Base-by-base conservation (phyloP, 2,113 vertebrate species). In the Phocoena phocoena region DNA sequence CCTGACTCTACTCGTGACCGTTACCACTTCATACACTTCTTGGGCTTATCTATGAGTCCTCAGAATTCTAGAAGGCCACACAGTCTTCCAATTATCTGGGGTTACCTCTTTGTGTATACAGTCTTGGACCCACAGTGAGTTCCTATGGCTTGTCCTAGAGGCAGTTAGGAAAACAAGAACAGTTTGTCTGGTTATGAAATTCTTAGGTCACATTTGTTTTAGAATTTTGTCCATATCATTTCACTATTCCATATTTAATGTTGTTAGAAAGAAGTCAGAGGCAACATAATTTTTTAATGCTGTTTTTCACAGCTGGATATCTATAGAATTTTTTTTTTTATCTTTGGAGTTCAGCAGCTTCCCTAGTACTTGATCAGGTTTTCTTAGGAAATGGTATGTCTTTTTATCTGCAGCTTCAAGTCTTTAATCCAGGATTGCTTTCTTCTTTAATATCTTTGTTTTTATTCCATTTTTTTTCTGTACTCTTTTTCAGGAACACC, bases 341-440 rank as follows among this genome's bases (percentile, higher is more conserved):
- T 50, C 9, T 76, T 96, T 93, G 26, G 18, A 68, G 18, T 50
- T 85, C 21, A 58, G 14, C 23, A 53, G 26, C 14, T 73, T 79
- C 36, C 76, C 53, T 15, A 44, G 12, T 95, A 76, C 6, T 62
- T 28, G 17, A 31, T 65, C 38, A 53, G 8, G 2, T 44, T 91
- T 77, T 77, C 83, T 89, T 38, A 74, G n/a, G 38, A 82, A 85
- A 83, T 20, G 1, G 0, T 71, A 9, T 58, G 9, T 31, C 36
- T 44, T 93, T 91, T 85, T 53, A 92, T 55, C 26, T 83, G 50
- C 5, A n/a, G 14, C 79, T 96, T 91, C 38, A 96, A 77, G 44
- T 44, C 15, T 81, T 93, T 95, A 81, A 55, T 93, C n/a, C 13
- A 81, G 17, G 13, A 44, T 77, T 84, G 0, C 67, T 83, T 88